These are phyloP conservation scores for Andricus curvator DNA, from an alignment of 2,888 invertebrate genomes.

Conservation along the genomic window DNA sequence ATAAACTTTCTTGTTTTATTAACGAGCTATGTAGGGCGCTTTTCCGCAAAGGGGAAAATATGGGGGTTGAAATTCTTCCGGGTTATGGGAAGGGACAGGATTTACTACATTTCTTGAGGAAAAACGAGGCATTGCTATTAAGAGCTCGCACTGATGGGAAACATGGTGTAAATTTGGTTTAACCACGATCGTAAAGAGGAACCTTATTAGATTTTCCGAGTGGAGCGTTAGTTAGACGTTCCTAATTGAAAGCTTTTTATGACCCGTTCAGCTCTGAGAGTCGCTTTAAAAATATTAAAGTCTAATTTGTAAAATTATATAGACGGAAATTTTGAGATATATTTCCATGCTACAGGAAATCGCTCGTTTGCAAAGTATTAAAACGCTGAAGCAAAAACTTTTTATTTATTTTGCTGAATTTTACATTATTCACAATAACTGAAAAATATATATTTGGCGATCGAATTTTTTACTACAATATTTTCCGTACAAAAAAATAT, in stretches of 20 bases:
- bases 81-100: neutral
- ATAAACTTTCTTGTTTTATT: slow-evolving; percentile 33
- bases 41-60: slow-evolving; percentile 5
- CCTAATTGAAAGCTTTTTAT: slow-evolving; percentile 6
- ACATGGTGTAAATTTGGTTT: slow-evolving; percentile 30
- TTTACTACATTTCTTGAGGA: slow-evolving; percentile 17
- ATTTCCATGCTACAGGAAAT: neutral
- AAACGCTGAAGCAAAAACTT: too few species aligned
- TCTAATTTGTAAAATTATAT: neutral
- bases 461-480: too few species aligned
- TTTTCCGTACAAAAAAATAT: too few species aligned
- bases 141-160: slow-evolving; percentile 29
- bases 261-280: neutral
- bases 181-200: slow-evolving; percentile 20
- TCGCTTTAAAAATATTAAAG: neutral
- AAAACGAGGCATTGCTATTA: slow-evolving; percentile 21
- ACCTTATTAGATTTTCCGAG: slow-evolving; percentile 28
- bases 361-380: neutral
- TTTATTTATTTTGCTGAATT: too few species aligned
- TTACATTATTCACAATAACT: too few species aligned
- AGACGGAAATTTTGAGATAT: neutral
- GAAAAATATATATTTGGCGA: too few species aligned
- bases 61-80: slow-evolving; percentile 8
- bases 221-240: neutral
- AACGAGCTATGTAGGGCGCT: slow-evolving; percentile 4